phyloP scores from a whole-genome alignment of 2,113 vertebrate species.

The Cyanoramphus novaezelandiae region DNA sequence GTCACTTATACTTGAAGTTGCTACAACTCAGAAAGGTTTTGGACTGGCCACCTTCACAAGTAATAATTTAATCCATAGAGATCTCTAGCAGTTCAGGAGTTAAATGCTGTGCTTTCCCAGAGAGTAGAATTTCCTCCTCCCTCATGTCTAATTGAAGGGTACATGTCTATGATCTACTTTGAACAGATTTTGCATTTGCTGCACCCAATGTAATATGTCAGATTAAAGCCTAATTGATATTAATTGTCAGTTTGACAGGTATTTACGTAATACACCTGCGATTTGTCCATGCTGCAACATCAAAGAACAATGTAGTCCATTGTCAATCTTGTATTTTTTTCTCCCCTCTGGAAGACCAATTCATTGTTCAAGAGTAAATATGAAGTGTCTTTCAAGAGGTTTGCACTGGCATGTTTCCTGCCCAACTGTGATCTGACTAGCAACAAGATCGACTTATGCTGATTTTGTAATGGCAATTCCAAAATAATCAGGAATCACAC shows the following conservation, averaged over 20 bases:
- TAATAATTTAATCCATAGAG: neutral
- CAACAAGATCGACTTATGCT: constrained; percentile 61
- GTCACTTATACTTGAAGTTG: neutral
- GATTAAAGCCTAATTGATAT: constrained; percentile 61
- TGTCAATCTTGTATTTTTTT: constrained; percentile 66
- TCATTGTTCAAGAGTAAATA: constrained; percentile 76
- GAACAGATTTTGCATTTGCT: constrained; percentile 31
- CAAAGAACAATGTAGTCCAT: constrained; percentile 74
- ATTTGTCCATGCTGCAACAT: constrained; percentile 42
- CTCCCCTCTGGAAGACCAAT: constrained; percentile 56
- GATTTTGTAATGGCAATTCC: constrained; percentile 72
- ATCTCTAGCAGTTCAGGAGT: constrained; percentile 25
- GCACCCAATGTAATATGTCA: constrained; percentile 47
- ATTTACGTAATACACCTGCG: constrained; percentile 26
- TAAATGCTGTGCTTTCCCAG: constrained; percentile 19
- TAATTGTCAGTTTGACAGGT: constrained; percentile 66
- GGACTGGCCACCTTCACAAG: neutral
- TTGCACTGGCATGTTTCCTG: constrained; percentile 65
- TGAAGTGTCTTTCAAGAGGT: constrained; percentile 57
- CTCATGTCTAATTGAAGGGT: constrained; percentile 36
- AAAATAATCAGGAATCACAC: constrained; percentile 69
- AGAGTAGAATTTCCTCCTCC: constrained; percentile 44
- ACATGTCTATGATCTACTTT: constrained; percentile 9
- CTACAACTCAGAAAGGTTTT: neutral
- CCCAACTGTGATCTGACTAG: constrained; percentile 64